These are phyloP conservation scores for Thryonomys swinderianus DNA, from an alignment of 2,113 vertebrate species.

Conservation along the genomic window DNA sequence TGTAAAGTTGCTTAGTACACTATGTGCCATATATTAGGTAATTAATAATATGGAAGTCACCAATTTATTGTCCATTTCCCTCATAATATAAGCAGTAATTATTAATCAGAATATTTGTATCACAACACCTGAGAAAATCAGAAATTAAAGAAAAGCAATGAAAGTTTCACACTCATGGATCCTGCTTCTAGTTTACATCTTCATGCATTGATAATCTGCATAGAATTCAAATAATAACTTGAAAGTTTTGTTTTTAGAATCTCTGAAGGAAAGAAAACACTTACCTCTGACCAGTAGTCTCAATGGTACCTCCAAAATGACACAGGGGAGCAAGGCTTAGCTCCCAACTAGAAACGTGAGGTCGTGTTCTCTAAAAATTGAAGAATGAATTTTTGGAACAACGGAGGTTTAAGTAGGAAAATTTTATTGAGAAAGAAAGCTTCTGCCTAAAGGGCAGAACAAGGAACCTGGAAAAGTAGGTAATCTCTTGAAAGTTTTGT, in stretches of 20 bases:
- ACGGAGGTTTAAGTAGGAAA: no score
- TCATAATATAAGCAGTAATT: slow-evolving; percentile 16
- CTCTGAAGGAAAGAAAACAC: no score
- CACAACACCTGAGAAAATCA: neutral
- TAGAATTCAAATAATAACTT: neutral
- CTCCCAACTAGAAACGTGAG: no score
- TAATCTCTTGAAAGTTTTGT: neutral
- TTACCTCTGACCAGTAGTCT: no score
- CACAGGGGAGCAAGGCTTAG: no score
- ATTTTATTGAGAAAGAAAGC: no score
- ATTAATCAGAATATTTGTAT: slow-evolving; percentile 30
- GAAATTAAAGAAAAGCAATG: neutral
- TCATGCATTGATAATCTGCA: no score
- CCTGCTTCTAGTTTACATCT: neutral
- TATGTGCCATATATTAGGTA: neutral
- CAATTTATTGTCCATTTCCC: neutral
- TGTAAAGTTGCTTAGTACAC: neutral
- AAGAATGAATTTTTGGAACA: no score
- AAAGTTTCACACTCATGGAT: neutral
- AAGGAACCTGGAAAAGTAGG: no score
- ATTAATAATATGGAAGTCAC: neutral
- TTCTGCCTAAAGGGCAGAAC: no score
- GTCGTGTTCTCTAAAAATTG: no score
- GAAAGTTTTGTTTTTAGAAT: neutral
- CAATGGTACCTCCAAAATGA: no score